These are phyloP conservation scores for Anseranas semipalmata DNA, from an alignment of 2,113 vertebrate species.

Conservation along the genomic window DNA sequence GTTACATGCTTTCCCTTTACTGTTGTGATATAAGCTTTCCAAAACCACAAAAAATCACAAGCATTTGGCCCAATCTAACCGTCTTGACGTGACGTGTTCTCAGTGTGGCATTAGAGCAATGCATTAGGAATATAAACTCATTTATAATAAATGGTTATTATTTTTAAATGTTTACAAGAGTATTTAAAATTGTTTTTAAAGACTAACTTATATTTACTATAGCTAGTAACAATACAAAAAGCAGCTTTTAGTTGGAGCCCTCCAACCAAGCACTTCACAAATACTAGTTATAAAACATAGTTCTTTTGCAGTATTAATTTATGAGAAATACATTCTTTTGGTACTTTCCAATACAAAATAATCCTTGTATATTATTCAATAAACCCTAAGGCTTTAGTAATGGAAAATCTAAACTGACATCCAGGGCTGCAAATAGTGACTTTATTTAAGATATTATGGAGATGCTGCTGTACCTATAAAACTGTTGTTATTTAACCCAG, in stretches of 20 bases:
- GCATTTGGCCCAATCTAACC: not conserved
- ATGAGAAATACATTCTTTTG: not conserved
- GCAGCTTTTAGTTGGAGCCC: not conserved
- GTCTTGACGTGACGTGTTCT: not conserved
- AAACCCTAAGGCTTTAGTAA: not conserved
- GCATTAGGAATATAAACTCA: not conserved
- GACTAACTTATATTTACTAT: not conserved
- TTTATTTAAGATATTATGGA: not conserved
- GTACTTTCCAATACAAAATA: not conserved
- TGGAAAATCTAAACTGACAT: not conserved
- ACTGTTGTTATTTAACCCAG: too few species aligned
- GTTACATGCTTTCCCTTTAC: not conserved
- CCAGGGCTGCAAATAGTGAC: not conserved
- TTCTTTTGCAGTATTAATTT: not conserved
- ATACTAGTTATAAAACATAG: not conserved
- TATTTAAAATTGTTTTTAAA: not conserved
- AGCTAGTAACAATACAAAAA: not conserved
- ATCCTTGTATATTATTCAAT: not conserved
- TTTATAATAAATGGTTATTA: not conserved
- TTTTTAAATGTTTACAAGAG: not conserved
- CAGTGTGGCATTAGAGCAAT: not conserved
- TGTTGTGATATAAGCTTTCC: not conserved
- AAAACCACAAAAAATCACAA: not conserved
- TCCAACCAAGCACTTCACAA: not conserved
- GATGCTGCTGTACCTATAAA: not conserved